These are phyloP conservation scores for Agrotis puta DNA, from an alignment of 2,888 invertebrate genomes.

Conservation along the genomic window DNA sequence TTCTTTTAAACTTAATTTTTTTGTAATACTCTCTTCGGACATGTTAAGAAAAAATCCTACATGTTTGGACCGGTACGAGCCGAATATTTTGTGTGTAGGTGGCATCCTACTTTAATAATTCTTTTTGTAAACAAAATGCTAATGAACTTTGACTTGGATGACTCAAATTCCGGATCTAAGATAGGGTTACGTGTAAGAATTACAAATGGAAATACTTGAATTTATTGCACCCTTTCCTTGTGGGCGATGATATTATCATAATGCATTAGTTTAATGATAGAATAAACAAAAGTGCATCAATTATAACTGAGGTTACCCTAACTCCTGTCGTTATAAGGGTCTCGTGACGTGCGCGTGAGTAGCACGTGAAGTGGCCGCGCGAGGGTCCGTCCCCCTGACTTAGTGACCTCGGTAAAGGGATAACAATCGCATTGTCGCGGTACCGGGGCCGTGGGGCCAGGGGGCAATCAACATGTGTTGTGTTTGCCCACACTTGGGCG, in stretches of 20 bases:
- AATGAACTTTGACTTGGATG: constrained; percentile 80
- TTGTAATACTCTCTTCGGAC: constrained; percentile 87
- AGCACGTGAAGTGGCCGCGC: constrained; percentile 69
- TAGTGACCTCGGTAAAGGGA: constrained; percentile 82
- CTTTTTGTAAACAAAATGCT: constrained; percentile 86
- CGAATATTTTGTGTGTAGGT: constrained; percentile 89
- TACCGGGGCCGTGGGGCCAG: constrained; percentile 69
- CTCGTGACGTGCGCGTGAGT: constrained; percentile 78
- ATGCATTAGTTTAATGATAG: constrained; percentile 12
- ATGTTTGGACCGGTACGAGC: constrained; percentile 88
- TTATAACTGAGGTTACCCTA: constrained; percentile 53
- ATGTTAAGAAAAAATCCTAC: constrained; percentile 87
- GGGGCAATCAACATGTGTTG: constrained; percentile 80
- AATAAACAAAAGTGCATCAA: constrained; percentile 31
- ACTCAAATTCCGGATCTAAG: constrained; percentile 73
- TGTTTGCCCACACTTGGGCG: constrained; percentile 81
- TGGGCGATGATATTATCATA: constrained; percentile 15
- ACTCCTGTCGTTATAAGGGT: constrained; percentile 67
- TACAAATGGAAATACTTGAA: constrained; percentile 49
- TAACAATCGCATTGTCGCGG: constrained; percentile 85
- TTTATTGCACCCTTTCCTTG: constrained; percentile 29
- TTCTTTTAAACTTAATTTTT: constrained; percentile 89
- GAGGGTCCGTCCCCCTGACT: constrained; percentile 78
- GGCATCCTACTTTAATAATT: constrained; percentile 85
- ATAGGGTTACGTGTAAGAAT: constrained; percentile 68